phyloP scores from a whole-genome alignment of 2,113 vertebrate species.

The Plecturocebus donacophilus region DNA sequence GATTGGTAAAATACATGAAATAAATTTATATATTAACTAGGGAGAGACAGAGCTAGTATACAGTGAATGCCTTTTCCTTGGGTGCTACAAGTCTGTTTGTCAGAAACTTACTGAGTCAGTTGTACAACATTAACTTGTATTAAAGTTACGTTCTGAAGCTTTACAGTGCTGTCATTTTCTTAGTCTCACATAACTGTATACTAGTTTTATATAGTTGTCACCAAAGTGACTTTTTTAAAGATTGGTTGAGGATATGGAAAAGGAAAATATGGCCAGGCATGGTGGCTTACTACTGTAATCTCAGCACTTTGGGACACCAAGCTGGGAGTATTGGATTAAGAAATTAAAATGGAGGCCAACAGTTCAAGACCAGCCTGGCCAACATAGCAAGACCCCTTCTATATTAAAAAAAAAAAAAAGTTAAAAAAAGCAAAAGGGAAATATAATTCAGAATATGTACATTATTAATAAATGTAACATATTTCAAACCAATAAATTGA shows the following conservation, averaged over 20 bases:
- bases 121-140: not conserved
- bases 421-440: not conserved
- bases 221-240: conserved; percentile 2
- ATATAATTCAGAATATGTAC: not conserved
- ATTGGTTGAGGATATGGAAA: not conserved
- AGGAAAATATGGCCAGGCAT: not conserved
- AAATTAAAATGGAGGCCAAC: too few relatives aligned
- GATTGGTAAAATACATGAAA: conserved; percentile 44
- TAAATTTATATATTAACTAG: not conserved
- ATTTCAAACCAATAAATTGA: conserved; percentile 11
- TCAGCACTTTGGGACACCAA: too few relatives aligned
- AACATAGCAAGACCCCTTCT: too few relatives aligned
- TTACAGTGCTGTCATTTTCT: not conserved
- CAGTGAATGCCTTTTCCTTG: not conserved
- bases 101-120: not conserved
- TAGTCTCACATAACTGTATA: not conserved
- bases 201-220: conserved; percentile 5
- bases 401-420: too few relatives aligned
- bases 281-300: too few relatives aligned
- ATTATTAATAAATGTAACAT: not conserved
- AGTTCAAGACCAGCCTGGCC: too few relatives aligned
- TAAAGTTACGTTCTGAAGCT: not conserved
- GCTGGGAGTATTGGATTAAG: too few relatives aligned
- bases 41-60: not conserved
- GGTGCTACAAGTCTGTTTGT: conserved; percentile 5